These are phyloP conservation scores for Pristionchus entomophagus DNA, from an alignment of 2,888 invertebrate species.

Conservation along the genomic window DNA sequence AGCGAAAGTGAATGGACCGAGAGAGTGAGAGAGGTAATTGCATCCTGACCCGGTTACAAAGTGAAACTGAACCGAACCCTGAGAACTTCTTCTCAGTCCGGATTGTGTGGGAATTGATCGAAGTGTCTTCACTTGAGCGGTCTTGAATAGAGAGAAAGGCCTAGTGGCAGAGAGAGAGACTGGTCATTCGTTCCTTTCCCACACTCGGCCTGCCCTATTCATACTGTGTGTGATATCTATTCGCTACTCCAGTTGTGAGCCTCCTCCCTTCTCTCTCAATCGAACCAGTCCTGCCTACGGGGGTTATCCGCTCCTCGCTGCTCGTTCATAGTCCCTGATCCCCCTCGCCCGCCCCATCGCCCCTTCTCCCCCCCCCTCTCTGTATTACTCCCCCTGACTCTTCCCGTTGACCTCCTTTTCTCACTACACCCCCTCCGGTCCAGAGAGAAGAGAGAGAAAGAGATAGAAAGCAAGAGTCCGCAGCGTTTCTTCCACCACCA, in stretches of 20 bases:
- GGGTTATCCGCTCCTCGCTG: slow-evolving; percentile 8
- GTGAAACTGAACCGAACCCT: slow-evolving; percentile 26
- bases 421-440: neutral
- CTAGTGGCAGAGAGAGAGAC: neutral
- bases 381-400: slow-evolving; percentile 11
- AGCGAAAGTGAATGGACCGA: slow-evolving; percentile 20
- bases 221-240: slow-evolving; percentile 44
- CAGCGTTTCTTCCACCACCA: slow-evolving; percentile 36
- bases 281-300: slow-evolving; percentile 37
- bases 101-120: neutral
- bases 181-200: neutral
- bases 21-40: slow-evolving; percentile 37
- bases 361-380: slow-evolving; percentile 3
- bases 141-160: neutral
- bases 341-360: slow-evolving; percentile 29
- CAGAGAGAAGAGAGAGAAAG: neutral
- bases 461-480: slow-evolving; percentile 40
- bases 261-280: slow-evolving; percentile 30
- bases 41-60: slow-evolving; percentile 22
- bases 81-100: neutral
- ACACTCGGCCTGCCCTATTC: slow-evolving; percentile 33
- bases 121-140: neutral
- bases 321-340: slow-evolving; percentile 13
- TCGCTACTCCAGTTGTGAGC: slow-evolving; percentile 35
- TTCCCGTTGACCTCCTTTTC: slow-evolving; percentile 43